A percentile compares a stretch with the other conserved stretches of the same genome.
These are phyloP conservation scores for Athene cunicularia DNA, from an alignment of 2,113 vertebrate genomes.

Conservation along the genomic window DNA sequence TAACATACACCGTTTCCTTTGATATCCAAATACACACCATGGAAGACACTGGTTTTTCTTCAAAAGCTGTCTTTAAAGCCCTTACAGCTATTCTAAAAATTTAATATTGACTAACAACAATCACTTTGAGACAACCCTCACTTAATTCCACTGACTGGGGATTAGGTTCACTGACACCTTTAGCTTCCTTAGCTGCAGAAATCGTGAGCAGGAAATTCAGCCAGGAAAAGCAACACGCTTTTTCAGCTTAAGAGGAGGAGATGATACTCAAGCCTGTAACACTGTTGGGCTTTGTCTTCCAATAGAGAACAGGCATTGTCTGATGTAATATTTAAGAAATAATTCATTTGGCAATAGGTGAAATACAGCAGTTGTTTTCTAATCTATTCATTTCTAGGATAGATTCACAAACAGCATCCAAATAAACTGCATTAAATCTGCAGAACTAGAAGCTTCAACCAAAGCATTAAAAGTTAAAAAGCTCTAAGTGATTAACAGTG, in stretches of 20 bases:
- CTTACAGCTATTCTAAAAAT: neutral
- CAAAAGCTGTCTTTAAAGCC: neutral
- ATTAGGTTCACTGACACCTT: neutral
- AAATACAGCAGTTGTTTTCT: neutral
- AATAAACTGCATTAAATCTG: neutral
- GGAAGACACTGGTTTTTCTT: neutral
- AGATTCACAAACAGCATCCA: neutral
- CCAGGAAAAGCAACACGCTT: neutral
- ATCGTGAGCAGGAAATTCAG: neutral
- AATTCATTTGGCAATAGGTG: neutral
- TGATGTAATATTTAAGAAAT: neutral
- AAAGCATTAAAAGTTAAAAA: neutral
- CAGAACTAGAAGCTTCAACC: neutral
- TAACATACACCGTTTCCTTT: neutral
- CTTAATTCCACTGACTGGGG: neutral
- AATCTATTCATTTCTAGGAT: fast-evolving
- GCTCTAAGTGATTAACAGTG: neutral
- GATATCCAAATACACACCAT: neutral
- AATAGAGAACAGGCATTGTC: neutral
- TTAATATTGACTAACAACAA: neutral
- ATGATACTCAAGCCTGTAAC: neutral
- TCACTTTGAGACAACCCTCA: neutral
- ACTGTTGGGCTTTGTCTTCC: neutral
- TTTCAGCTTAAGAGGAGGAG: neutral
- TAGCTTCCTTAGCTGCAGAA: neutral